A percentile compares a stretch with the other conserved stretches of the same genome.
These are phyloP conservation scores for Ophioninae sp. DNA, from an alignment of 2,888 invertebrate genomes.

Conservation along the genomic window DNA sequence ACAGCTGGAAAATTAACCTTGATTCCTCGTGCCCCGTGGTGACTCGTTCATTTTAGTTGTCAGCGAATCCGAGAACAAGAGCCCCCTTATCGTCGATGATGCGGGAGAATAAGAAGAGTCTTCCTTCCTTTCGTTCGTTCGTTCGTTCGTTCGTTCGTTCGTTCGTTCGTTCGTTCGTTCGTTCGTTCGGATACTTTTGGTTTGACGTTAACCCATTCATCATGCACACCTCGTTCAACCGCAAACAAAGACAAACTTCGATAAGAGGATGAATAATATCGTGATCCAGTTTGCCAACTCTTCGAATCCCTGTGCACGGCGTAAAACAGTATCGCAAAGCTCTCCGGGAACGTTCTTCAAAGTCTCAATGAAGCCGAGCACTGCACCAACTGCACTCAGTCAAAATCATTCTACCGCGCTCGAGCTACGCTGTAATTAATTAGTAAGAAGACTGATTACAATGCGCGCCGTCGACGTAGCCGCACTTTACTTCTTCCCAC, in stretches of 20 bases:
- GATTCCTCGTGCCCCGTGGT: neutral
- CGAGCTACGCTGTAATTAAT: constrained; percentile 72
- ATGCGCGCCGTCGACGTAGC: constrained; percentile 60
- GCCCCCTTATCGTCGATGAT: neutral
- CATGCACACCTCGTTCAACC: neutral
- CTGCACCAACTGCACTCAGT: constrained; percentile 29
- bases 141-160: too few relatives aligned
- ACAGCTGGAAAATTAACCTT: neutral
- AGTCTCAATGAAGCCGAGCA: constrained; percentile 45
- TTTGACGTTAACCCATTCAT: neutral
- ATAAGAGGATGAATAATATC: neutral
- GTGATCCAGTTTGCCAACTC: constrained; percentile 11
- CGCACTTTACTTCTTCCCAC: constrained; percentile 53
- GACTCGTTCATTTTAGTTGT: neutral
- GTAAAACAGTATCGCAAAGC: neutral
- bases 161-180: too few relatives aligned
- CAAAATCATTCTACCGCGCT: constrained; percentile 41
- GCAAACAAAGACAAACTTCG: neutral
- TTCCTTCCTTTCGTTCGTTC: neutral
- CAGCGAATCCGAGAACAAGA: neutral
- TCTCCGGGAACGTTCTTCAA: constrained; percentile 37
- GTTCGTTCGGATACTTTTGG: neutral
- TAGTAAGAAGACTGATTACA: constrained; percentile 73
- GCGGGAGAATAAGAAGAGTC: neutral
- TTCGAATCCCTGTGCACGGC: neutral